Evolutionary conservation across 2,888 invertebrate species (phyloP), one percentile per base, ranked within the genome.

Genomic region (Sthenelais limicola): DNA sequence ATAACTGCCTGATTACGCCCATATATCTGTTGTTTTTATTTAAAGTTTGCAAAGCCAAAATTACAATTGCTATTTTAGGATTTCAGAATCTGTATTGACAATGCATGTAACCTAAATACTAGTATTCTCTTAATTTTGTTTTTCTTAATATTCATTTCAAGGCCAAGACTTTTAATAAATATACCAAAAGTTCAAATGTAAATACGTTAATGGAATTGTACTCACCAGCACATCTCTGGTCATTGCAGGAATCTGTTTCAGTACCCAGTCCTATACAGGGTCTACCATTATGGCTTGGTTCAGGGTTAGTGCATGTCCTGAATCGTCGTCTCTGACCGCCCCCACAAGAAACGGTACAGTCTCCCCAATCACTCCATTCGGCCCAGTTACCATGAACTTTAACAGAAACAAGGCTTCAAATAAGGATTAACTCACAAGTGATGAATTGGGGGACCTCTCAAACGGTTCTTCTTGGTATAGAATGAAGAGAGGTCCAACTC

Each of bases 341-440:
- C 5, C 89, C 90, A 82, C 91, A 91, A 1, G 88, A 80, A 3
- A 87, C 83, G 4, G 90, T 90, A 78, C 92, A 92, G 4, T 85
- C 79, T 4, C 89, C 89, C 91, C 91, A 92, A 0, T 78, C 79
- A 1, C 90, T 89, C 91, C 91, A 91, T 0, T 83, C 71, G 0
- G 89, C 88, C 91, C 91, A 86, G 72, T 81, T 83, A 21, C 84
- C 84, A 75, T 84, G 82, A 15, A 83, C 84, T 84, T 75, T 15
- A 35, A 32, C 5, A n/a, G 5, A 51, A 35, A 38, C 24, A 48
- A 1, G 30, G 15, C 30, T 52, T 12, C n/a, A n/a, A n/a, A n/a
- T n/a, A n/a, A n/a, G n/a, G n/a, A n/a, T n/a, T n/a, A n/a, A n/a
- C n/a, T n/a, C n/a, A n/a, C n/a, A n/a, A n/a, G n/a, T n/a, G n/a